These are phyloP conservation scores for Chrysina gloriosa DNA, from an alignment of 2,888 invertebrate species.

Conservation along the genomic window DNA sequence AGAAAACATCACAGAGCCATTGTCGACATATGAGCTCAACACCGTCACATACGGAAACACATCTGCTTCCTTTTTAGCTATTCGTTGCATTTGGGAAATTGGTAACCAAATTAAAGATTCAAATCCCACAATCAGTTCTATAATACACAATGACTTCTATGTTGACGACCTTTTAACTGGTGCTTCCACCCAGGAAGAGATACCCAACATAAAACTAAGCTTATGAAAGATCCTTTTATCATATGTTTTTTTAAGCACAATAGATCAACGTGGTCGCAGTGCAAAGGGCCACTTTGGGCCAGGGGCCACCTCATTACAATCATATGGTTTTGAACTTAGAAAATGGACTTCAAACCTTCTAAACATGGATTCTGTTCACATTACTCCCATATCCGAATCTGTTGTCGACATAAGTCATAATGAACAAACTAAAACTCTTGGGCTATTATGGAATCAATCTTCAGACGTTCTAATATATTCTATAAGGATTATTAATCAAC, in stretches of 20 bases:
- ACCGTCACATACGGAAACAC: constrained; percentile 3
- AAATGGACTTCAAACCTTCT: too few species aligned
- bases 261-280: too few species aligned
- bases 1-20: background rate
- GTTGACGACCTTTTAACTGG: background rate
- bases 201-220: background rate
- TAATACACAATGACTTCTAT: background rate
- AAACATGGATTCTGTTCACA: background rate
- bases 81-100: background rate
- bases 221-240: background rate
- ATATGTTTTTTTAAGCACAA: too few species aligned
- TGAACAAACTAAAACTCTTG: too few species aligned
- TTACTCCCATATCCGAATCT: background rate
- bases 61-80: background rate
- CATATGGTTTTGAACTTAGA: background rate
- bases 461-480: too few species aligned
- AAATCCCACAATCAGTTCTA: background rate
- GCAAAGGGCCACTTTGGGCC: too few species aligned
- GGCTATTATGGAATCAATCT: too few species aligned
- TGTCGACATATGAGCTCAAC: background rate
- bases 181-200: background rate
- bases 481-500: too few species aligned
- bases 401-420: background rate
- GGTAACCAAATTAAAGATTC: background rate
- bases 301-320: too few species aligned